These are phyloP conservation scores for Ladona fulva DNA, from an alignment of 1,140 invertebrate genomes.

Conservation along the genomic window DNA sequence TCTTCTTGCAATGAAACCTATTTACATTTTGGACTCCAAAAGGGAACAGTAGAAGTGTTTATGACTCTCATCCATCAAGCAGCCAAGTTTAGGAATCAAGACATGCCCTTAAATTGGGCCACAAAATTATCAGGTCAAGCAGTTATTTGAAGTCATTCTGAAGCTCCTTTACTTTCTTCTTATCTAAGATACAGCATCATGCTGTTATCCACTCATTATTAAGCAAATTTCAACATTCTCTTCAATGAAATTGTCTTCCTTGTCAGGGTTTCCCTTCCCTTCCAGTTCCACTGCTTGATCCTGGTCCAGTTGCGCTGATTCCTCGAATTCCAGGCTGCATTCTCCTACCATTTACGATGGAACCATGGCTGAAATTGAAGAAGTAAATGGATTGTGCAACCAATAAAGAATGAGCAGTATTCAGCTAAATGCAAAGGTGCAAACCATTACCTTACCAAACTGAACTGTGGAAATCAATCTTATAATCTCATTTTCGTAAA, in stretches of 20 bases:
- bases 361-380: not conserved
- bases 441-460: too few relatives aligned
- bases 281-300: not conserved
- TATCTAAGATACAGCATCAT: not conserved
- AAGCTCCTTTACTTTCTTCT: not conserved
- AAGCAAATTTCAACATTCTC: not conserved
- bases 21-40: not conserved
- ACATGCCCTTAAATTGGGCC: not conserved
- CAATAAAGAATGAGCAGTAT: too few relatives aligned
- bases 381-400: too few relatives aligned
- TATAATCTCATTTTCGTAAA: too few relatives aligned
- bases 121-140: not conserved
- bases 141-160: not conserved
- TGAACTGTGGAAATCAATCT: too few relatives aligned
- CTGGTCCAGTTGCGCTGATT: not conserved
- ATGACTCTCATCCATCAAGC: not conserved
- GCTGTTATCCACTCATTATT: not conserved
- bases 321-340: not conserved
- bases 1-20: not conserved
- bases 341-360: not conserved
- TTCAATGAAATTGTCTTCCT: not conserved
- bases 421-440: too few relatives aligned
- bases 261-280: not conserved
- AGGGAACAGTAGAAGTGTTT: not conserved
- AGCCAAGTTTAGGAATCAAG: conserved; percentile 1